phyloP scores from a whole-genome alignment of 1,140 invertebrate genomes.

The Mylabris phalerata region DNA sequence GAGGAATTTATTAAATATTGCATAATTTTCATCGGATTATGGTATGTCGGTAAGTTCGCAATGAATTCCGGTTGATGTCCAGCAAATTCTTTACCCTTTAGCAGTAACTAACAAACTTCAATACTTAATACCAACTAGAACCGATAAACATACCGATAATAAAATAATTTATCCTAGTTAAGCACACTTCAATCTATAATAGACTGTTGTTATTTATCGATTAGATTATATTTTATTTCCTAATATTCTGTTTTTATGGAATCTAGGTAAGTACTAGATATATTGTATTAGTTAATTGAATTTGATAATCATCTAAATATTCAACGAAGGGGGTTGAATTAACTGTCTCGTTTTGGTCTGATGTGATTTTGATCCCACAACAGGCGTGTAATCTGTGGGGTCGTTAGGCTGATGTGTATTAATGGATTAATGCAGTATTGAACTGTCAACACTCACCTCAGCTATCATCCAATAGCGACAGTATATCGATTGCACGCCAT shows the following conservation, averaged over 20 bases:
- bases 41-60: conserved; percentile 13
- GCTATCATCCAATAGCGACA: conserved; percentile 30
- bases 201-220: too few species aligned
- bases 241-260: background rate
- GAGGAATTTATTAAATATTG: conserved; percentile 16
- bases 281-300: background rate
- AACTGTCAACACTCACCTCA: conserved; percentile 36
- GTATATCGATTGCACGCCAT: conserved; percentile 28
- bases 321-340: background rate
- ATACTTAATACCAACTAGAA: conserved; percentile 1
- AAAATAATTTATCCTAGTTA: conserved; percentile 1
- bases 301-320: background rate
- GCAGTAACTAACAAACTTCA: background rate
- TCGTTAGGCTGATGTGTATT: conserved; percentile 39
- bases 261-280: background rate
- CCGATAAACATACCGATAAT: conserved; percentile 15
- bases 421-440: conserved; percentile 41
- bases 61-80: conserved; percentile 17
- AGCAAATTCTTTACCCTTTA: conserved; percentile 15
- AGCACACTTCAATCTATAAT: too few species aligned
- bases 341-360: conserved; percentile 6
- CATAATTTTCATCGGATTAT: conserved; percentile 15
- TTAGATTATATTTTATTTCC: background rate
- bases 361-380: conserved; percentile 17
- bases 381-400: conserved; percentile 30